Evolutionary conservation across 2,113 vertebrate genomes (phyloP), one percentile per base, ranked within the genome.

Genomic region (Tylochromis polylepis): DNA sequence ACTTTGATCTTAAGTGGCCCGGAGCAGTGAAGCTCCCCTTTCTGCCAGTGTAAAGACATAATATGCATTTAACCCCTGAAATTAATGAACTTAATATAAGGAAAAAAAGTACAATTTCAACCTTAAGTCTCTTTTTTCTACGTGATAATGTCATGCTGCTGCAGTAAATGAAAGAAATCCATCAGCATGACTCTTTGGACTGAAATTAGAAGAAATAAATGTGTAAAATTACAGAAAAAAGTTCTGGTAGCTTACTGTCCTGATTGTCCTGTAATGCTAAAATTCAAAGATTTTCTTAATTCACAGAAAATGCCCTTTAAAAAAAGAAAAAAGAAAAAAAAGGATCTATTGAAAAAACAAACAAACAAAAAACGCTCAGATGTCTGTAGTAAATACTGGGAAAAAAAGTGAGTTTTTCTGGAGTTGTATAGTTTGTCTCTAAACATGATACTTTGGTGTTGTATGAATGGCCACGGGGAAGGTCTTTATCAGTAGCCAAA

Each of bases 311-410:
- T 34, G 5, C 31, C 31, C 31, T 34, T 34, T 34, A 34, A 34
- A 34, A 31, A 34, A 34, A 34, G n/a, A n/a, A n/a, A n/a, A n/a
- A n/a, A n/a, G n/a, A n/a, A n/a, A 34, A 34, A 34, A 34, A 6
- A 34, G 2, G 31, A 34, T 6, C 31, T 34, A 34, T 34, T 34
- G 31, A 6, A 31, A 31, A 31, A 34, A 34, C 20, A 65, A 38
- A 38, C 59, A 65, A 36, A 65, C 11, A 22, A 34, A 65, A 65
- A 65, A 65, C 2, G 0, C 20, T 38, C 0, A 38, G 34, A 22
- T 65, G 38, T 22, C 60, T 38, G 60, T 2, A 22, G 34, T 8
- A 65, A 65, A 38, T 8, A 38, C 20, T 65, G 34, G 34, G 29
- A 0, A n/a, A 57, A 57, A 62, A n/a, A 12, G 18, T 6, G 20